Percentiles rank a stretch among this genome's conserved stretches.
These are phyloP conservation scores for Isurus oxyrinchus DNA, from an alignment of 2,113 vertebrate genomes.

Conservation along the genomic window DNA sequence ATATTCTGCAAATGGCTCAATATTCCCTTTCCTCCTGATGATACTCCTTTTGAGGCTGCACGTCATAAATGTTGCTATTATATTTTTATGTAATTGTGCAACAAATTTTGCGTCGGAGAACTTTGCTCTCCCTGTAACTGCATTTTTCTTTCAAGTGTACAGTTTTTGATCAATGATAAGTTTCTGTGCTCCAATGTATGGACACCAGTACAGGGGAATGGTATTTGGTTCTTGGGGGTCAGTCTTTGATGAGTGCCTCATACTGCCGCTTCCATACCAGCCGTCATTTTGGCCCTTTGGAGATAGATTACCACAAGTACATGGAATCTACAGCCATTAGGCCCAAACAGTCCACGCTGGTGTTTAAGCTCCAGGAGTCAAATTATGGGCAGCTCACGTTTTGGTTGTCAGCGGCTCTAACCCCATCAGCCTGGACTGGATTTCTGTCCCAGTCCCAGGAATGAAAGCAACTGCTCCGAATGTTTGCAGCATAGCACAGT, in stretches of 20 bases:
- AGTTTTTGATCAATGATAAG: background rate
- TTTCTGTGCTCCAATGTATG: background rate
- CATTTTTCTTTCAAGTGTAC: background rate
- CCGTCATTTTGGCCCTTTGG: background rate
- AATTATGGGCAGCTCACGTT: background rate
- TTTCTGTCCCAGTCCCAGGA: background rate
- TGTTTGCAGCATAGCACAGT: background rate
- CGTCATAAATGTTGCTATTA: background rate
- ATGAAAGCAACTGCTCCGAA: background rate
- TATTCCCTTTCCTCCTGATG: background rate
- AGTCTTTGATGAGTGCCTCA: too few relatives aligned
- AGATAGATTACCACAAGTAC: background rate
- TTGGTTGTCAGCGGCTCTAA: too few relatives aligned
- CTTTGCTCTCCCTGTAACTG: background rate
- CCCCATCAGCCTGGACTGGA: background rate
- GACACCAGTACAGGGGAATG: background rate
- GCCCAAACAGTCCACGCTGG: background rate
- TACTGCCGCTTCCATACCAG: background rate
- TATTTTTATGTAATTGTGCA: background rate
- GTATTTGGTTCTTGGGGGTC: background rate
- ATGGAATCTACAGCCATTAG: background rate
- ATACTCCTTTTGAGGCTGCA: background rate
- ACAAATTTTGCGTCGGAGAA: background rate
- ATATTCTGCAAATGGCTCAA: background rate
- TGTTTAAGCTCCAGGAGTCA: background rate